These are phyloP conservation scores for Oryzias celebensis DNA, from an alignment of 2,113 vertebrate species.

Conservation along the genomic window DNA sequence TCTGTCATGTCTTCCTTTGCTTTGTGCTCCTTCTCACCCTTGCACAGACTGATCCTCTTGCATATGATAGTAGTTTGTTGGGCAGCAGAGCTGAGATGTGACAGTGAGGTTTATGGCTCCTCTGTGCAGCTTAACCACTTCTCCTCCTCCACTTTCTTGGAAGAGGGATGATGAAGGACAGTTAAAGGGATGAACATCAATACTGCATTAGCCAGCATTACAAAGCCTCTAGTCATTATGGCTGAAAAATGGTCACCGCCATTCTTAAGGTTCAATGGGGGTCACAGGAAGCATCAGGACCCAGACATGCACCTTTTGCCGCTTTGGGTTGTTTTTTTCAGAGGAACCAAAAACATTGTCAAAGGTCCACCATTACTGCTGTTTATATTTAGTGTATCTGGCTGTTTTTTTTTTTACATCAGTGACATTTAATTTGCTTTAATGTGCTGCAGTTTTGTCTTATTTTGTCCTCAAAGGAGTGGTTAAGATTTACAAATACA, in stretches of 20 bases:
- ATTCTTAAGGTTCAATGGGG: conserved; percentile 65
- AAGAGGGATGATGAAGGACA: conserved; percentile 74
- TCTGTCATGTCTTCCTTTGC: conserved; percentile 37
- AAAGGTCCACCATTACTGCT: neutral
- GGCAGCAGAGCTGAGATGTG: conserved; percentile 42
- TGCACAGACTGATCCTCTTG: conserved; percentile 42
- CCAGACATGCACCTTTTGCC: conserved; percentile 45
- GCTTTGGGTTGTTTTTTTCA: conserved; percentile 3
- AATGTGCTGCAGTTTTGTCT: too few relatives aligned
- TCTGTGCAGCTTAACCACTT: conserved; percentile 65
- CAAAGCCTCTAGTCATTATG: conserved; percentile 71
- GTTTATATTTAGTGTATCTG: neutral
- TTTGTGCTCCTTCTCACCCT: conserved; percentile 13
- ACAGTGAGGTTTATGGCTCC: conserved; percentile 70
- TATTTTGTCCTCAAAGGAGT: neutral
- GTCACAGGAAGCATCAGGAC: conserved; percentile 57
- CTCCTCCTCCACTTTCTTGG: conserved; percentile 50
- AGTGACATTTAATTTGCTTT: neutral
- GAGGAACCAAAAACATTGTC: conserved; percentile 15
- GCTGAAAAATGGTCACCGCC: conserved; percentile 70
- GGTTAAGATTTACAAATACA: neutral
- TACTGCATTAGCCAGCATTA: conserved; percentile 81
- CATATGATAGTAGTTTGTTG: conserved; percentile 54
- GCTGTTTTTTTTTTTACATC: neutral
- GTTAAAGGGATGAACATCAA: conserved; percentile 79